Evolutionary conservation across 2,888 invertebrate species (phyloP).

Genomic region (Tyria jacobaeae): DNA sequence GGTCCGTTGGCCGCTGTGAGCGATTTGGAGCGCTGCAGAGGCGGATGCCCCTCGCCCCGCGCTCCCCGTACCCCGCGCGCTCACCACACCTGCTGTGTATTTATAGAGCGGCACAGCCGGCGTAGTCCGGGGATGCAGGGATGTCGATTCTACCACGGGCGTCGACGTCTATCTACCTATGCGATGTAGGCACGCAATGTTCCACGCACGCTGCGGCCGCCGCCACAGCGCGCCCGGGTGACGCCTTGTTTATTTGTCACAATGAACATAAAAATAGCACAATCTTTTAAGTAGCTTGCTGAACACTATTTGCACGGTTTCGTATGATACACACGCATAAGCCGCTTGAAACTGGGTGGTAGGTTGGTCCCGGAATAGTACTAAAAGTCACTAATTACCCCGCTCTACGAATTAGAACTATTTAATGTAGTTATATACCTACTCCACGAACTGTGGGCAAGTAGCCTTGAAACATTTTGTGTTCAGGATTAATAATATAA

Average conservation of each 20-base stretch:
- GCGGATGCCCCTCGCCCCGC: conserved; percentile 80
- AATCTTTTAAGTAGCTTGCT: conserved; percentile 58
- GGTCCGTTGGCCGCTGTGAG: conserved; percentile 86
- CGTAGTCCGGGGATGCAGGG: conserved; percentile 81
- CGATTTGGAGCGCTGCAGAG: conserved; percentile 84
- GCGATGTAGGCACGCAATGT: conserved; percentile 53
- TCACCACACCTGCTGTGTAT: conserved; percentile 85
- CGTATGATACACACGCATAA: conserved; percentile 32
- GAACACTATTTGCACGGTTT: conserved; percentile 45
- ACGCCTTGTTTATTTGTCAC: conserved; percentile 76
- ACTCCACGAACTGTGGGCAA: conserved; percentile 5
- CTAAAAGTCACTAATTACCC: conserved; percentile 23
- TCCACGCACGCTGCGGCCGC: conserved; percentile 58
- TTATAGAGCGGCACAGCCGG: conserved; percentile 81
- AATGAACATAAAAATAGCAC: conserved; percentile 77
- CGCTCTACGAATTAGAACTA: conserved; percentile 25
- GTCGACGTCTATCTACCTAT: conserved; percentile 68
- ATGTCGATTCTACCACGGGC: conserved; percentile 75
- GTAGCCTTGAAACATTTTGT: conserved; percentile 4
- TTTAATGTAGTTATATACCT: conserved; percentile 4
- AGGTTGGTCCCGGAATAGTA: background rate
- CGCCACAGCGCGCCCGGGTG: conserved; percentile 60
- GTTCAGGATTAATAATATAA: background rate
- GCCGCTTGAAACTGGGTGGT: conserved; percentile 25
- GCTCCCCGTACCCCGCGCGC: conserved; percentile 65